These are phyloP conservation scores for Cremastobaeus sp. DNA, from an alignment of 2,888 invertebrate species.

Conservation along the genomic window DNA sequence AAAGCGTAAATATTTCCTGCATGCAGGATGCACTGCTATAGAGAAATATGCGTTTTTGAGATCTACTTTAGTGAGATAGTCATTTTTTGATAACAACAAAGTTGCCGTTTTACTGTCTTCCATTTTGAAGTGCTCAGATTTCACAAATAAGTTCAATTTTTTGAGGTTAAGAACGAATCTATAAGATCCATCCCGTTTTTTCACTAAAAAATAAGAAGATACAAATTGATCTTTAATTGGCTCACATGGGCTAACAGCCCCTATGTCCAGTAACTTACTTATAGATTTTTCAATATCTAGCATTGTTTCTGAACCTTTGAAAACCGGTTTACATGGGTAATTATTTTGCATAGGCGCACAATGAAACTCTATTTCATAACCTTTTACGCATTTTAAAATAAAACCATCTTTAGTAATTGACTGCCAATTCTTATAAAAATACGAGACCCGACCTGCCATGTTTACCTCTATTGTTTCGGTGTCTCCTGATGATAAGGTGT, in stretches of 20 bases:
- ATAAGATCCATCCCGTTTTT: slow-evolving; percentile 28
- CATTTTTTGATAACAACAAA: not conserved
- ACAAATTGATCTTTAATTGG: slow-evolving; percentile 21
- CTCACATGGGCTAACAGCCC: not conserved
- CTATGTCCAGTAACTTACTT: slow-evolving; percentile 9
- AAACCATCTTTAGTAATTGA: slow-evolving; percentile 3
- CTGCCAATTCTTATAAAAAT: slow-evolving; percentile 5
- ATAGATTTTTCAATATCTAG: slow-evolving; percentile 2
- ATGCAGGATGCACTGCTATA: too few species aligned
- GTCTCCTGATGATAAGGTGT: too few species aligned
- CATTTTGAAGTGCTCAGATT: slow-evolving; percentile 41
- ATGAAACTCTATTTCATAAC: slow-evolving; percentile 6
- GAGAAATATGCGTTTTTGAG: too few species aligned
- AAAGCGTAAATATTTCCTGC: too few species aligned
- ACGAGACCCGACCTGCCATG: slow-evolving; percentile 4
- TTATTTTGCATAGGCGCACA: slow-evolving; percentile 1
- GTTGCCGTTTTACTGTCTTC: slow-evolving; percentile 37
- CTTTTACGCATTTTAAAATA: slow-evolving; percentile 7
- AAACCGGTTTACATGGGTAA: not conserved
- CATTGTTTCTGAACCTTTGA: not conserved
- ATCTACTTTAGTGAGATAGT: too few species aligned
- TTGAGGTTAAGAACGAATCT: slow-evolving; percentile 42
- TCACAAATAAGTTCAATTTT: slow-evolving; percentile 40
- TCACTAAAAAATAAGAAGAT: slow-evolving; percentile 27
- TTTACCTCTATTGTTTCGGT: slow-evolving; percentile 21